Conservation (phyloP, 1,140 invertebrate genomes). For the Drosophila nebulosa region DNA sequence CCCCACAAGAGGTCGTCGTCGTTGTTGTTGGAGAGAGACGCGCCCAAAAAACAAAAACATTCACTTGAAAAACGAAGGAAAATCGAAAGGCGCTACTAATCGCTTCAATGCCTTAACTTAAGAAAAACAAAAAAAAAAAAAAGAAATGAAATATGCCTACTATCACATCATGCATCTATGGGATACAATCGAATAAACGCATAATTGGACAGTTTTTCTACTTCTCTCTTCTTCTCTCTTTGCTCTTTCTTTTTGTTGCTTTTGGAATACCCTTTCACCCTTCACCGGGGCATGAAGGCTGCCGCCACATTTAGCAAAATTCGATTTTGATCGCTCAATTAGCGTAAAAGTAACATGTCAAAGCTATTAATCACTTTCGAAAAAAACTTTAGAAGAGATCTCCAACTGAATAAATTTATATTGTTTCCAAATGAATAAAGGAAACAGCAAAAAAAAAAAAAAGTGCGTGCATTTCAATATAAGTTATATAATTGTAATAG, state of each 20-base stretch:
- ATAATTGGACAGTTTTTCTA: constrained; percentile 60
- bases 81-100: constrained; percentile 79
- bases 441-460: constrained; percentile 45
- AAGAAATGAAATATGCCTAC: constrained; percentile 29
- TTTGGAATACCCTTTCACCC: constrained; percentile 69
- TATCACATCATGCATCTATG: constrained; percentile 41
- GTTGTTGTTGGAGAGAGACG: constrained; percentile 30
- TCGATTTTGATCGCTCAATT: constrained; percentile 78
- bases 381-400: constrained; percentile 35
- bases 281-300: constrained; percentile 58
- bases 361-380: constrained; percentile 76
- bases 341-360: constrained; percentile 79
- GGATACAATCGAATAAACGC: constrained; percentile 46
- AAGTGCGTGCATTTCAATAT: constrained; percentile 61
- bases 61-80: constrained; percentile 46
- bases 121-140: too few species aligned
- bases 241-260: not conserved
- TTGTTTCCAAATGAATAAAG: constrained; percentile 20
- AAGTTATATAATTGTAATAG: constrained; percentile 77
- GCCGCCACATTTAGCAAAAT: constrained; percentile 57
- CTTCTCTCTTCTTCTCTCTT: not conserved
- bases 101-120: constrained; percentile 65
- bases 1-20: constrained; percentile 3
- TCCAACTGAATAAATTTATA: not conserved
- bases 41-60: constrained; percentile 71